Evolutionary conservation across 1,140 invertebrate species (phyloP).

Genomic region (Berghia stephanieae): DNA sequence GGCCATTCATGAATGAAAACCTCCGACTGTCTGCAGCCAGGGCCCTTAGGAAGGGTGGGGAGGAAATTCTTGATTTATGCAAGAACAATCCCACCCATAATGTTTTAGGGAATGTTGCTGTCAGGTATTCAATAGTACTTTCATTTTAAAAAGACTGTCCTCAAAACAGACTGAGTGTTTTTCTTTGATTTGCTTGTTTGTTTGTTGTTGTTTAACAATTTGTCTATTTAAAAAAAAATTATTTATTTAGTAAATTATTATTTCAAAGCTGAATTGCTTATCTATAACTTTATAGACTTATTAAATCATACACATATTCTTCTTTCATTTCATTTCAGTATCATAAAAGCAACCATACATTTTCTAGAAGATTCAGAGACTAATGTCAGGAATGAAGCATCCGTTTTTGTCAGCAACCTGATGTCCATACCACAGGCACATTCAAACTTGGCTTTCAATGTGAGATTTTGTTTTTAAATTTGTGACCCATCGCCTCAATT

Average conservation of each 20-base stretch:
- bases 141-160: too few relatives aligned
- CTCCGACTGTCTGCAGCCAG: conserved; percentile 36
- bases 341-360: conserved; percentile 35
- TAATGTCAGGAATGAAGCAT: conserved; percentile 39
- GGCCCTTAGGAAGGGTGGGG: conserved; percentile 28
- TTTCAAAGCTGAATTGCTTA: background rate
- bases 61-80: conserved; percentile 13
- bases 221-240: too few relatives aligned
- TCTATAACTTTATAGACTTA: background rate
- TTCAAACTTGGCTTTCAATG: too few relatives aligned
- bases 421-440: too few relatives aligned
- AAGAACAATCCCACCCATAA: background rate
- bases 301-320: background rate
- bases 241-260: background rate
- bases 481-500: too few relatives aligned
- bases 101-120: background rate
- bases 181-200: too few relatives aligned
- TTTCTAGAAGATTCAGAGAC: conserved; percentile 50
- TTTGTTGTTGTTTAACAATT: too few relatives aligned
- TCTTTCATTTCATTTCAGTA: conserved; percentile 29
- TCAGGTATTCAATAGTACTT: too few relatives aligned
- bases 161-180: too few relatives aligned
- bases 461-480: too few relatives aligned
- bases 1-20: conserved; percentile 33
- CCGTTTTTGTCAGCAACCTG: conserved; percentile 38